phyloP scores from a whole-genome alignment of 2,113 vertebrate species.

The Okapia johnstoni region DNA sequence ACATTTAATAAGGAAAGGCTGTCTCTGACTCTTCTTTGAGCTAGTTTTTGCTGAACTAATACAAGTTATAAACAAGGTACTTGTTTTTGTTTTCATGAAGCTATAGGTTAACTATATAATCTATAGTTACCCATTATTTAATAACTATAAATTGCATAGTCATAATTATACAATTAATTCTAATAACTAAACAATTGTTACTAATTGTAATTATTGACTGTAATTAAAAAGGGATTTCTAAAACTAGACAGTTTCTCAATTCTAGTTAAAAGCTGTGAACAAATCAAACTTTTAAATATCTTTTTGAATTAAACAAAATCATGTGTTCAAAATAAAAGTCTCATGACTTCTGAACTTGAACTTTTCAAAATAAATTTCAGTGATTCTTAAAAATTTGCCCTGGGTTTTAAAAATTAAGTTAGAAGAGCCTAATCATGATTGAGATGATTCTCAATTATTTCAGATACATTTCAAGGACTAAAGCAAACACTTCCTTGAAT shows the following conservation, averaged over 20 bases:
- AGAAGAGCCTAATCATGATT: background rate
- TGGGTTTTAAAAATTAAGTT: background rate
- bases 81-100: constrained; percentile 9
- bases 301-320: background rate
- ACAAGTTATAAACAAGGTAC: background rate
- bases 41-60: background rate
- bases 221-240: background rate
- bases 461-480: background rate
- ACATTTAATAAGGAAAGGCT: background rate
- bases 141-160: background rate
- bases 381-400: background rate
- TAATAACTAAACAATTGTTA: background rate
- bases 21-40: background rate
- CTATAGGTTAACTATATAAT: background rate
- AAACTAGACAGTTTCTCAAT: constrained; percentile 16
- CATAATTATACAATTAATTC: background rate
- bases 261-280: background rate
- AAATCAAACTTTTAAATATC: background rate
- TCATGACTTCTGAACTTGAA: background rate
- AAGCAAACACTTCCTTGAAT: constrained; percentile 1
- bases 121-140: background rate
- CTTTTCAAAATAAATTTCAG: background rate
- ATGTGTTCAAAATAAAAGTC: background rate
- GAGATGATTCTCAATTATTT: background rate
- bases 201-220: background rate